Conservation (phyloP, 2,888 invertebrate genomes). For the Campoplex capitator region DNA sequence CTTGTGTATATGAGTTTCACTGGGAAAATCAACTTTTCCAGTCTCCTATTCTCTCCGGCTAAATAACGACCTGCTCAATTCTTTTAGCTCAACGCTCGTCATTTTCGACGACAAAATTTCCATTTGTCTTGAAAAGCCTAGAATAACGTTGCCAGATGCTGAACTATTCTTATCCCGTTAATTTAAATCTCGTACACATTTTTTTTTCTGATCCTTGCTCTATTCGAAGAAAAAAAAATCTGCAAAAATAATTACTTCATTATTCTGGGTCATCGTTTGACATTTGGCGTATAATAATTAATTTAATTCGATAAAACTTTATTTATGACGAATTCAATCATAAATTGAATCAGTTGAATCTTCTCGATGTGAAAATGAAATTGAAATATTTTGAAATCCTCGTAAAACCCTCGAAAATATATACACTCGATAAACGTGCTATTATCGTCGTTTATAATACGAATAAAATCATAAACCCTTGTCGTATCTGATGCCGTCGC, state of each 20-base stretch:
- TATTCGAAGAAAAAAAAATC: not conserved
- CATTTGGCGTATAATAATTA: no score
- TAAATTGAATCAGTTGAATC: not conserved
- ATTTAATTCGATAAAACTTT: no score
- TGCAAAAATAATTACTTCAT: not conserved
- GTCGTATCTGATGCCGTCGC: constrained; percentile 23
- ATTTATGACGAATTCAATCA: no score
- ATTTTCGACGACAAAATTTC: not conserved
- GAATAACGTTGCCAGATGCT: not conserved
- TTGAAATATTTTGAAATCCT: not conserved
- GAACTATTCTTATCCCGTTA: not conserved
- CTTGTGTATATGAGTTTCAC: constrained; percentile 12
- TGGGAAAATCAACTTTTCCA: constrained; percentile 10
- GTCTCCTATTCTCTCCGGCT: not conserved
- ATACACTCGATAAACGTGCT: constrained; percentile 18
- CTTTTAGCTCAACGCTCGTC: not conserved
- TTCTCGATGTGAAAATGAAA: not conserved
- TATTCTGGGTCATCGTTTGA: no score
- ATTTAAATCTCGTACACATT: not conserved
- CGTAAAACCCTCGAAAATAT: not conserved
- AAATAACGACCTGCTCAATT: not conserved
- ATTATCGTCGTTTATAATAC: constrained; percentile 17
- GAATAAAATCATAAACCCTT: constrained; percentile 15
- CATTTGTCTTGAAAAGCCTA: not conserved
- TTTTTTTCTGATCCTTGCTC: not conserved